Percentiles rank a stretch among this genome's conserved stretches.
Evolutionary conservation across 1,140 invertebrate genomes (phyloP).

Genomic region (Ooceraea biroi): DNA sequence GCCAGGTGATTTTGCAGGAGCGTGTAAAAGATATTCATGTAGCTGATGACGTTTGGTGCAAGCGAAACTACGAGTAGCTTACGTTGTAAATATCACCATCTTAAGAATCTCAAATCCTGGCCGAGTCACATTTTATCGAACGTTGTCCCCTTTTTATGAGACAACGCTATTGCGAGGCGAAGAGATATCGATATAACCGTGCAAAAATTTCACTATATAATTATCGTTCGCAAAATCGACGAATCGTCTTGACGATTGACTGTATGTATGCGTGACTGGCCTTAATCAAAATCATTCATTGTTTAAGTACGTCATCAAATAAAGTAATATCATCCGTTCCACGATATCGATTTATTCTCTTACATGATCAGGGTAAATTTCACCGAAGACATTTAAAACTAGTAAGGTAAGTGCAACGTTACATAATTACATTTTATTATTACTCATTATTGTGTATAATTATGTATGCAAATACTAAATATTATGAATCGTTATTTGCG

Average conservation of each 20-base stretch:
- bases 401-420: conserved; percentile 40
- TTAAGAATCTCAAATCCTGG: conserved; percentile 44
- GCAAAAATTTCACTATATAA: conserved; percentile 39
- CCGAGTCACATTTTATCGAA: conserved; percentile 48
- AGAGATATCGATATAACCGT: conserved; percentile 9
- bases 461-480: neutral
- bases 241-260: conserved; percentile 8
- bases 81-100: conserved; percentile 72
- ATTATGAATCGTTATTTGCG: neutral
- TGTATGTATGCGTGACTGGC: conserved; percentile 58
- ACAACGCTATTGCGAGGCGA: conserved; percentile 11
- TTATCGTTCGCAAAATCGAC: conserved; percentile 27
- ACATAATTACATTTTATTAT: no score
- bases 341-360: conserved; percentile 64
- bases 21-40: conserved; percentile 12
- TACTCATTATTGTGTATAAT: no score
- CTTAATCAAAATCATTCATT: conserved; percentile 76
- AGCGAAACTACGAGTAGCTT: conserved; percentile 21
- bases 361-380: neutral
- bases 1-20: neutral
- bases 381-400: neutral
- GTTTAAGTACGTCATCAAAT: conserved; percentile 83
- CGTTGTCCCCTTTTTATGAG: conserved; percentile 46
- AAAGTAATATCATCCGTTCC: conserved; percentile 85
- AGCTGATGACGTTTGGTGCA: conserved; percentile 46